Evolutionary conservation across 1,140 invertebrate genomes (phyloP), one percentile per base, ranked within the genome.

Genomic region (Drosophila persimilis): DNA sequence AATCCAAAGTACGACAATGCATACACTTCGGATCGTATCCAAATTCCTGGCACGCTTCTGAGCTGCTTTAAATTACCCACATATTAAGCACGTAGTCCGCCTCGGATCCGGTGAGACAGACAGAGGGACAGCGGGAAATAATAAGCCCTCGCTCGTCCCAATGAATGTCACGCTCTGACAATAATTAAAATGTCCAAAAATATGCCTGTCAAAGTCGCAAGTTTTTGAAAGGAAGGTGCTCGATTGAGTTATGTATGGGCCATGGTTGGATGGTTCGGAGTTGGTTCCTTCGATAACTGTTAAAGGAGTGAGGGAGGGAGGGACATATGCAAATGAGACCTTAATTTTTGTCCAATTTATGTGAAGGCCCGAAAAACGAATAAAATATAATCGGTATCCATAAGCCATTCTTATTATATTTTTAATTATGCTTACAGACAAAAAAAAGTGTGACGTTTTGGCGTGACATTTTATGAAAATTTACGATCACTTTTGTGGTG

Each of bases 101-200:
- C 11, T 54, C 13, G 31, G 26, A 6, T 22, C 13, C 11, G 22
- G 15, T 9, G 52, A 17, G 45, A 46, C 26, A 26, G 22, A 43
- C 26, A 26, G 20, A 43, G 39, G 13, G 31, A 64, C 17, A 58
- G 47, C 59, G 24, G 24, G 24, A 26, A 5, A 26, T 53, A 50
- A 64, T 54, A 54, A 57, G 54, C 44, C 62, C 11, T 24, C 9
- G 31, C 31, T 9, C 9, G 13, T 44, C 63, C 63, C 57, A 39
- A 73, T 61, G 48, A 48, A 45, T 69, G 52, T 77, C 79, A 83
- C 79, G 79, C 63, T 66, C 73, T 50, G 63, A 47, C 74, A 65
- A 81, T 81, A 81, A 78, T 81, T 81, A 81, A 81, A 78, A 83
- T 81, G 79, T 81, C 77, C 67, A 50, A 83, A 78, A 81, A 79